These are phyloP conservation scores for Natator depressus DNA, from an alignment of 2,113 vertebrate species.

Conservation along the genomic window DNA sequence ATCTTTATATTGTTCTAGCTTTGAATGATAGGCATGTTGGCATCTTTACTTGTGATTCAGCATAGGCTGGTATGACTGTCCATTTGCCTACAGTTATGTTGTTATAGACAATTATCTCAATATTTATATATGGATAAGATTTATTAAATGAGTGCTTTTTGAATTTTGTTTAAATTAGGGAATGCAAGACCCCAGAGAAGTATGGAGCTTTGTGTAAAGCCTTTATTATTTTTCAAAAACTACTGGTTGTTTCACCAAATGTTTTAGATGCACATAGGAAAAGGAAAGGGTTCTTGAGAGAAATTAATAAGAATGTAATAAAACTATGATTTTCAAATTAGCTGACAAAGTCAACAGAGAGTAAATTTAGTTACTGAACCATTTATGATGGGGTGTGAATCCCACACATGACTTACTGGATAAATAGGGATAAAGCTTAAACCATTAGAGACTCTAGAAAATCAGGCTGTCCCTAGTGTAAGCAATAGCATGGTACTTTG, in stretches of 20 bases:
- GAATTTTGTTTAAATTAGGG: neutral
- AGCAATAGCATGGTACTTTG: neutral
- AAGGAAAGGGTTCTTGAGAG: neutral
- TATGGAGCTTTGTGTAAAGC: neutral
- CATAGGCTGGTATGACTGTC: neutral
- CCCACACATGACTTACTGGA: neutral
- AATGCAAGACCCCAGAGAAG: neutral
- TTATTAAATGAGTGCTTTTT: neutral
- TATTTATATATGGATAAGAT: neutral
- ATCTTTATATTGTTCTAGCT: neutral
- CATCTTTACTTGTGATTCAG: neutral
- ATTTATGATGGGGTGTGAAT: neutral
- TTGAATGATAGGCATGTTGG: neutral
- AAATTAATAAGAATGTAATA: neutral
- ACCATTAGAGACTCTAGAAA: neutral
- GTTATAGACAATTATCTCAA: neutral
- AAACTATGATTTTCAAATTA: neutral
- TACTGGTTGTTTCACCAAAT: neutral
- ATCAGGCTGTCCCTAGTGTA: neutral
- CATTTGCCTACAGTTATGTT: neutral
- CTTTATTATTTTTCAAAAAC: neutral
- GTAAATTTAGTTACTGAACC: neutral
- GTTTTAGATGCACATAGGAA: neutral
- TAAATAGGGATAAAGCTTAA: neutral
- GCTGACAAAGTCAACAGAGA: neutral